Evolutionary conservation across 2,113 vertebrate genomes (phyloP).

Genomic region (Dinomys branickii): DNA sequence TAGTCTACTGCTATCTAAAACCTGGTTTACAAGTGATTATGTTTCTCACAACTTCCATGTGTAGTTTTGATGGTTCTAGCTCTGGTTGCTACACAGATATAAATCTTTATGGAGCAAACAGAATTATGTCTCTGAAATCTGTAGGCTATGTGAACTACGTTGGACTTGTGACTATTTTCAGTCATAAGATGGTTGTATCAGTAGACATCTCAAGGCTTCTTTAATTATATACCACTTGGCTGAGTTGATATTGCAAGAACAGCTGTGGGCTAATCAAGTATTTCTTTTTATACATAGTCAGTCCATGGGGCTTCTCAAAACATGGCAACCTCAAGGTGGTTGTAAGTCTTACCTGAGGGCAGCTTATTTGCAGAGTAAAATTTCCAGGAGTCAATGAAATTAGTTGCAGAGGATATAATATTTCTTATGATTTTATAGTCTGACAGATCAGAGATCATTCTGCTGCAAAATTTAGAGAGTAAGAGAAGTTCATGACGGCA

Average conservation of each 20-base stretch:
- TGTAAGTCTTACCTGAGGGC: not conserved
- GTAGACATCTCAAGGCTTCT: not conserved
- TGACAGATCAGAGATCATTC: not conserved
- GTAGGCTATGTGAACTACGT: not conserved
- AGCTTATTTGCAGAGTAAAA: not conserved
- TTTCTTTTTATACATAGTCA: not conserved
- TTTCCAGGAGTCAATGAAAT: not conserved
- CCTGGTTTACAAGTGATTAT: not conserved
- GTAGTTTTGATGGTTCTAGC: not conserved
- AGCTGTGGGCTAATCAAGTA: not conserved
- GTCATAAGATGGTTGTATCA: not conserved
- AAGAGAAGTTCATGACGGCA: not conserved
- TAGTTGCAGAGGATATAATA: not conserved
- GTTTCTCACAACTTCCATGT: not conserved
- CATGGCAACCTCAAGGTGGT: not conserved
- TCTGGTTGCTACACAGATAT: not conserved
- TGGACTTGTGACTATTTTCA: not conserved
- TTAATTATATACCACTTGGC: not conserved
- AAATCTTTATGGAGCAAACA: not conserved
- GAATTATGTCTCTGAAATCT: not conserved
- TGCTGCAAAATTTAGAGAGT: not conserved
- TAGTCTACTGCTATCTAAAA: not conserved
- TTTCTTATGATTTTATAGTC: not conserved
- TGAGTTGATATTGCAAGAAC: not conserved
- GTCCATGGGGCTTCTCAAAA: not conserved